Conservation (phyloP, 1,140 invertebrate genomes). For the Ruditapes philippinarum region DNA sequence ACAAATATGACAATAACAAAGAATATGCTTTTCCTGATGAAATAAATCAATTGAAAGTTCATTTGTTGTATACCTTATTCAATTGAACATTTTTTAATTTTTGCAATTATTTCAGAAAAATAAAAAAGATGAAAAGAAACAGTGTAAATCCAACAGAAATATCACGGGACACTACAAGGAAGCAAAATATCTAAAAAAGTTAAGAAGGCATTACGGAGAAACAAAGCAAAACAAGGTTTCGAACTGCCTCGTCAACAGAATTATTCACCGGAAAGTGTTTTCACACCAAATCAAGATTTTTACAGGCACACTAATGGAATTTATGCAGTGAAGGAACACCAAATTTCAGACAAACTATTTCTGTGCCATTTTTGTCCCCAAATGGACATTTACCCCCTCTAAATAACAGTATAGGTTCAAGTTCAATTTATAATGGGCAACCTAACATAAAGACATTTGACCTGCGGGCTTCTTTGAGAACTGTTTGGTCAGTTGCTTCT, state of each 20-base stretch:
- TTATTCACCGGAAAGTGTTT: background rate
- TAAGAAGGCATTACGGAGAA: background rate
- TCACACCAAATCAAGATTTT: background rate
- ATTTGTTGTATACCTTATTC: no score
- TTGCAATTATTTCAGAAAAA: background rate
- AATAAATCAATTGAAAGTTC: no score
- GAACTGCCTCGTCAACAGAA: background rate
- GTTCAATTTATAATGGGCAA: background rate
- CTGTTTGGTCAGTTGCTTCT: background rate
- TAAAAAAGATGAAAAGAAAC: background rate
- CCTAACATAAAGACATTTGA: background rate
- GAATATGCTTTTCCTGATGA: no score
- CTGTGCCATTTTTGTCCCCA: background rate
- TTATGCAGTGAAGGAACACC: background rate
- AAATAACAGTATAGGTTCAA: background rate
- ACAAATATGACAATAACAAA: no score
- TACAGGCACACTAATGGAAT: background rate
- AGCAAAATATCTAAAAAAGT: background rate
- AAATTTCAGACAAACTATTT: background rate
- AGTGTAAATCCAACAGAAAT: no score
- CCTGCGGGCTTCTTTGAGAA: background rate
- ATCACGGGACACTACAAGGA: no score
- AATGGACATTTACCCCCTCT: background rate
- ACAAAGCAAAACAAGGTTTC: background rate
- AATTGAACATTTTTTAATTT: no score